These are phyloP conservation scores for Rhagium mordax DNA, from an alignment of 2,888 invertebrate genomes.

Conservation along the genomic window DNA sequence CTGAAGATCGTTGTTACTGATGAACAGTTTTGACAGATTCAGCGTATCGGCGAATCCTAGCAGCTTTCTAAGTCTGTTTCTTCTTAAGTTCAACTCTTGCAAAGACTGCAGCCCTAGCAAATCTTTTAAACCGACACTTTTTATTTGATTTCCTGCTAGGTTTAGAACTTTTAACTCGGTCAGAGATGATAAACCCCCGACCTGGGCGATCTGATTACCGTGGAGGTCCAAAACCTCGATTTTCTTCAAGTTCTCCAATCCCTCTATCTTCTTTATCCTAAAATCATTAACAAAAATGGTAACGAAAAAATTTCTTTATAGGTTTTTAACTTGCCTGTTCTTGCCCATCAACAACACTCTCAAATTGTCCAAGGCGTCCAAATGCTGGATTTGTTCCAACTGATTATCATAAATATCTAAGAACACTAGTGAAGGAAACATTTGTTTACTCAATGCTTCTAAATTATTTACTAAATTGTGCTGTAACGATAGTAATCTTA, in stretches of 20 bases:
- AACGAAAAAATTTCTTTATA: neutral
- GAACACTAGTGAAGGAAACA: conserved; percentile 86
- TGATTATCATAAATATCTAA: conserved; percentile 96
- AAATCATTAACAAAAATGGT: conserved; percentile 55
- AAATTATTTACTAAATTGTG: conserved; percentile 90
- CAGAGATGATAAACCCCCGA: conserved; percentile 80
- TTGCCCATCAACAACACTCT: conserved; percentile 92
- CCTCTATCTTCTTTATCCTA: conserved; percentile 86
- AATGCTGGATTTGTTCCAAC: conserved; percentile 86
- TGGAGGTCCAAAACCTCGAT: conserved; percentile 94
- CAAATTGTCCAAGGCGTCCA: conserved; percentile 84
- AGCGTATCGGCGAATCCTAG: conserved; percentile 86
- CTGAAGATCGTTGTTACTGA: conserved; percentile 86
- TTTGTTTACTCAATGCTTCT: conserved; percentile 73
- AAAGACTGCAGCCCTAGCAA: conserved; percentile 84
- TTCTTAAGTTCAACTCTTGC: conserved; percentile 89
- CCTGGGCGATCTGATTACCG: conserved; percentile 86
- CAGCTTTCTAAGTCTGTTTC: conserved; percentile 87
- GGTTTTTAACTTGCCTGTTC: conserved; percentile 81
- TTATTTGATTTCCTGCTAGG: conserved; percentile 92
- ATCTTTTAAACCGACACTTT: conserved; percentile 82
- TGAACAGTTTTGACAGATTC: conserved; percentile 83
- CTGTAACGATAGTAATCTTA: conserved; percentile 90
- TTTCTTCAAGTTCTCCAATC: conserved; percentile 80
- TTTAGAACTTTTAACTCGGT: conserved; percentile 90